Percentiles rank a stretch among this genome's conserved stretches.
Conservation (phyloP, 2,797 vertebrate species). For the Danio aesculapii region DNA sequence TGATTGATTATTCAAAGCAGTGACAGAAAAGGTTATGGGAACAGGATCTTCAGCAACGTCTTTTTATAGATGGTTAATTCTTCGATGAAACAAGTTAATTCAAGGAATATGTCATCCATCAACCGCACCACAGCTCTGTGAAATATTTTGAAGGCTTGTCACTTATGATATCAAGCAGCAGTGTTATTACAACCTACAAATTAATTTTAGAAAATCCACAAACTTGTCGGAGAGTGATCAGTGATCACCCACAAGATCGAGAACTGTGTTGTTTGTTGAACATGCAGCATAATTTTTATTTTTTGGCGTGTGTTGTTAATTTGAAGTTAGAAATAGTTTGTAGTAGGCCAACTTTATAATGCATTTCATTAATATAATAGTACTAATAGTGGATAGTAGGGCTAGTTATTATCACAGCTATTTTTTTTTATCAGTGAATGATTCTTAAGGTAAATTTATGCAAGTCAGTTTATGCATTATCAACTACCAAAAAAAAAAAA, state of each 20-base stretch:
- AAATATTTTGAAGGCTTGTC: constrained; percentile 19
- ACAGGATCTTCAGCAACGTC: constrained; percentile 24
- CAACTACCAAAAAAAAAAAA: too few relatives aligned
- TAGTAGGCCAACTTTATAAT: neutral
- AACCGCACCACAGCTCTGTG: neutral
- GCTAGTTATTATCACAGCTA: neutral
- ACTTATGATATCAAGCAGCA: constrained; percentile 10
- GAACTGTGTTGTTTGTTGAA: too few relatives aligned
- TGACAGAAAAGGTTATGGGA: constrained; percentile 38
- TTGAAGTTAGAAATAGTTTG: neutral
- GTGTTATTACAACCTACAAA: neutral
- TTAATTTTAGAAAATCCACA: constrained; percentile 13
- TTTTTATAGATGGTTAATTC: constrained; percentile 53
- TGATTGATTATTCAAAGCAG: constrained; percentile 49
- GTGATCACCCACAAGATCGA: neutral
- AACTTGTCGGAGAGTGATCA: neutral
- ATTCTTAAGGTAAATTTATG: neutral
- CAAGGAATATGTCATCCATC: constrained; percentile 37
- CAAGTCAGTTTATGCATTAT: neutral
- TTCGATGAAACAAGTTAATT: constrained; percentile 29
- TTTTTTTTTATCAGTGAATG: neutral
- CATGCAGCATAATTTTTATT: too few relatives aligned
- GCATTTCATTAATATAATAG: neutral
- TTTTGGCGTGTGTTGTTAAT: too few relatives aligned
- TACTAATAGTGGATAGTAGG: too few relatives aligned